Evolutionary conservation across 1,140 invertebrate species (phyloP).

Genomic region (Kradibia gibbosae): DNA sequence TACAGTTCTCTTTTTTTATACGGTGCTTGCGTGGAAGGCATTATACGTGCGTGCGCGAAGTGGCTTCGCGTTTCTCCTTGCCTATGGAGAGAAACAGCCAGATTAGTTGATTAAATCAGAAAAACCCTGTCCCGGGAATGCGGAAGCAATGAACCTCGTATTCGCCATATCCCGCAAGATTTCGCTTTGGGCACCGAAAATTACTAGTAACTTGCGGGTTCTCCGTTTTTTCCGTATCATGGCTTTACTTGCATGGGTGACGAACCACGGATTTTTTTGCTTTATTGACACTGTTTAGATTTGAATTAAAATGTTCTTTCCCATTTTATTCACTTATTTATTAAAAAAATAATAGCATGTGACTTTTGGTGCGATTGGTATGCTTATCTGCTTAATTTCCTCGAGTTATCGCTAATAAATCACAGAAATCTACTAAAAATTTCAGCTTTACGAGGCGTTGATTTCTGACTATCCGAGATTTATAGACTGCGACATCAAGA

Average conservation of each 20-base stretch:
- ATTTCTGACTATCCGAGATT: not conserved
- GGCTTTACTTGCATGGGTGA: not conserved
- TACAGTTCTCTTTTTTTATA: not conserved
- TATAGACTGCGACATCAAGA: not conserved
- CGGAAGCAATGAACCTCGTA: conserved; percentile 20
- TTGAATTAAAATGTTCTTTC: not conserved
- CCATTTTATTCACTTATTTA: not conserved
- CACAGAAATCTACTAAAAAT: not conserved
- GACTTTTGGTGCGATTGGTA: not conserved
- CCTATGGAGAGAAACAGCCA: conserved; percentile 10
- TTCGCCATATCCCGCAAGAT: not conserved
- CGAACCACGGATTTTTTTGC: not conserved
- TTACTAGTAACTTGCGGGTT: not conserved
- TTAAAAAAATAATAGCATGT: not conserved
- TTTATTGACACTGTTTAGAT: not conserved
- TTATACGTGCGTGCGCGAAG: not conserved
- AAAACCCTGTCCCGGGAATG: not conserved
- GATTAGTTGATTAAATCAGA: not conserved
- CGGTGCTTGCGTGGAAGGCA: not conserved
- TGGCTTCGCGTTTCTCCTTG: not conserved
- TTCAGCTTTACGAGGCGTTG: not conserved
- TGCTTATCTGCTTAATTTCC: not conserved
- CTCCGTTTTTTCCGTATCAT: not conserved
- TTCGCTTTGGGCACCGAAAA: not conserved
- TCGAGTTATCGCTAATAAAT: conserved; percentile 6